Evolutionary conservation across 2,797 vertebrate genomes (phyloP), one percentile per base, ranked within the genome.

Genomic region (Schizopygopsis pylzovi): DNA sequence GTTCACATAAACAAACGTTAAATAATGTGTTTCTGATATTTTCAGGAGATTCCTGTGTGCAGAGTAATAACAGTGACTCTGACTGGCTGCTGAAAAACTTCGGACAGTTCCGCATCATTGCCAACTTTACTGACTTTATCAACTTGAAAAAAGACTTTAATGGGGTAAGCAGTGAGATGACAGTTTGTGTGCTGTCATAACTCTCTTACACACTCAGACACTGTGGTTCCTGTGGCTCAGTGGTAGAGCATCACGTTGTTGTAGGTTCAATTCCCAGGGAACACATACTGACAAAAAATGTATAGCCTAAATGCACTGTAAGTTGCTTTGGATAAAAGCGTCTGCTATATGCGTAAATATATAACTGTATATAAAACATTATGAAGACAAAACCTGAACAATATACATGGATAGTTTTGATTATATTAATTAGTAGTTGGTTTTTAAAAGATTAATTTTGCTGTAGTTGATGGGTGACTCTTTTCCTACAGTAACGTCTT

Each of bases 51-150:
- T 85, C 91, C 12, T 93, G 93, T 85, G 84, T 88, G n/a, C 41
- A 83, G 11, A 67, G 54, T 86, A 28, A 28, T 37, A 87, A 28
- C 72, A 88, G 87, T 88, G 89, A 92, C 87, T 89, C 86, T 81
- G 67, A 20, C 0, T 93, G 92, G 93, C 84, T 93, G 10, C n/a
- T 82, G 10, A 88, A 87, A 22, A 90, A 91, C 79, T 91, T 93
- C 25, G 92, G 89, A 25, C 85, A 3, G 15, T 93, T 92, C 81
- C 73, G 79, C 56, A 28, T 47, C n/a, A 87, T 86, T 25, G 92
- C 91, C 6, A 89, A 90, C 52, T 93, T 81, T 25, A 41, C 1
- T 1, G 90, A 92, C 41, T 82, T 93, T 65, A 28, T 91, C 79
- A 81, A 43, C 6, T 37, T 92, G 39, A 93, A 92, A 61, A 87